Base-by-base conservation (phyloP, 2,888 invertebrate genomes). In the Frankliniella fusca region DNA sequence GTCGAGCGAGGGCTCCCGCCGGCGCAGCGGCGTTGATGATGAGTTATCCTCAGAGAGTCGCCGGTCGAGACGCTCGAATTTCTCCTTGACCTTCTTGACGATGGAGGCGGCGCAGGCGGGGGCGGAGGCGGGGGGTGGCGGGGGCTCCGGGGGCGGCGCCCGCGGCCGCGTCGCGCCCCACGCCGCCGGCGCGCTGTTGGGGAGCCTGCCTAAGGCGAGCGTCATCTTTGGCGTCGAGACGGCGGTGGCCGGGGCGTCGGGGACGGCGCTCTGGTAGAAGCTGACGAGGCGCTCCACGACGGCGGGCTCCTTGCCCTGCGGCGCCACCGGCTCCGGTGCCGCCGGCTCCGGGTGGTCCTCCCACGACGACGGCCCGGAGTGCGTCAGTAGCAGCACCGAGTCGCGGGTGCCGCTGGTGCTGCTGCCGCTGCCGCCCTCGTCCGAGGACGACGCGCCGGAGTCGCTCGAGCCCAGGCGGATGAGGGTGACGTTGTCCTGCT, bases 311-410 rank as follows among this genome's bases (percentile, higher is more conserved):
- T 38, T 38, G 38, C 5, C 38, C 38, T 38, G 38, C 38, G 2
- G 38, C 38, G 38, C 38, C 38, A 5, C 38, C n/a, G n/a, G n/a
- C 38, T 38, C 38, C 15, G 70, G 70, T 23, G 70, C 70, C 23
- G 70, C 70, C 11, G 23, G 70, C 70, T 38, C 38, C 38, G 38
- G 38, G 38, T 38, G 38, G 38, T 76, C 70, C 70, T 76, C 70
- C 70, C 70, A 76, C 70, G 70, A 76, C 11, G 70, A 76, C 23
- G 70, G 70, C 27, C 70, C 70, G 9, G 70, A 76, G 70, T 76
- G 70, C 70, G 70, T 76, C 70, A 76, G 27, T 27, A 76, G 70
- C 70, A 76, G 27, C 23, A 23, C 70, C 70, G 70, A 76, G 70
- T 76, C 70, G 27, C 70, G 27, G 23, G 23, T 76, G 70, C 70